phyloP scores from a whole-genome alignment of 35 echinoderm and acorn worm genomes.

The Ptychodera flava region DNA sequence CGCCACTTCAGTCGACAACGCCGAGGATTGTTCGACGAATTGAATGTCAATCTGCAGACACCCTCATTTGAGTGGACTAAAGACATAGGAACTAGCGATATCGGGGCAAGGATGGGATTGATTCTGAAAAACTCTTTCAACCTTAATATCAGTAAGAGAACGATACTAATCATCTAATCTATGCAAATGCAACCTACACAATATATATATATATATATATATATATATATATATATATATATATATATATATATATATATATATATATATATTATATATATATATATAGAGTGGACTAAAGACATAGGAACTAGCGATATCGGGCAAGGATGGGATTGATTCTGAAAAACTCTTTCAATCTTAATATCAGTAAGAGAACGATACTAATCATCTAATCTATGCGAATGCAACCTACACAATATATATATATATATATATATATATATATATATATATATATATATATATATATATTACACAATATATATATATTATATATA shows the following conservation, averaged over 20 bases:
- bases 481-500: no score
- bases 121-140: not conserved
- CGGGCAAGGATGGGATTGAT: not conserved
- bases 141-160: not conserved
- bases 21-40: not conserved
- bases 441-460: no score
- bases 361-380: not conserved
- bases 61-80: not conserved
- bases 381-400: no score
- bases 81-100: not conserved
- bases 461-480: no score
- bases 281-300: not conserved
- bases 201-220: no score
- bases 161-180: no score
- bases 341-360: not conserved
- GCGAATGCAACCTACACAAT: no score
- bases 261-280: no score
- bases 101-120: not conserved
- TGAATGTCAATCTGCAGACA: not conserved
- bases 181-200: no score
- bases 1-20: not conserved
- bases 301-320: not conserved
- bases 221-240: no score
- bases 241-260: no score
- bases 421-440: no score